phyloP scores from a whole-genome alignment of 2,797 vertebrate genomes.

The Scolopax bukidnonensis region DNA sequence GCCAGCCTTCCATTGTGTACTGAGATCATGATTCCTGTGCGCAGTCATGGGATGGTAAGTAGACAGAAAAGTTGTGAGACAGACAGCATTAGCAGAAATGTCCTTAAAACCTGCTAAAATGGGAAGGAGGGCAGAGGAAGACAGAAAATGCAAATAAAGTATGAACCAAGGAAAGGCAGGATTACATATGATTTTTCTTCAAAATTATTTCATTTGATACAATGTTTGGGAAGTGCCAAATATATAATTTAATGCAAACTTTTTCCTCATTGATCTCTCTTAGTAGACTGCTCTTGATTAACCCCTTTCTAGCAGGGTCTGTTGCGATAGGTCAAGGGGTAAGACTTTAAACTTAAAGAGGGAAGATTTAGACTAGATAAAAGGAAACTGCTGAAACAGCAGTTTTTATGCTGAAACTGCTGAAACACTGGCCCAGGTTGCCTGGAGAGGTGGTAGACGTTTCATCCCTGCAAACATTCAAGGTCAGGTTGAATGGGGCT shows the following conservation, averaged over 20 bases:
- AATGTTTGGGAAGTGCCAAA: constrained; percentile 43
- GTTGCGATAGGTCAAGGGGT: not conserved
- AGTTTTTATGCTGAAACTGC: not conserved
- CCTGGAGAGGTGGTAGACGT: not conserved
- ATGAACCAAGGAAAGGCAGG: not conserved
- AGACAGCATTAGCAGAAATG: constrained; percentile 4
- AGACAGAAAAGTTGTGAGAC: not conserved
- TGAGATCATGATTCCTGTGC: not conserved
- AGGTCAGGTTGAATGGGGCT: not conserved
- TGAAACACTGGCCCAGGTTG: not conserved
- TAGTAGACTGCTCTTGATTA: not conserved
- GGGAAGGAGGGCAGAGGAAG: not conserved
- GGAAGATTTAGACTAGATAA: not conserved
- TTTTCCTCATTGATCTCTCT: not conserved
- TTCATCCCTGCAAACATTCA: not conserved
- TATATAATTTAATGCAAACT: constrained; percentile 23
- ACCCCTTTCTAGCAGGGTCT: not conserved
- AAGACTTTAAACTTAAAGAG: not conserved
- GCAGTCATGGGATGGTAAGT: not conserved
- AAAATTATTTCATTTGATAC: constrained; percentile 14
- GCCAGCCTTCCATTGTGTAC: not conserved
- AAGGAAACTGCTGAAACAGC: too few relatives aligned
- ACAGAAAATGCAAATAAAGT: not conserved
- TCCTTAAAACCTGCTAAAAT: constrained; percentile 9
- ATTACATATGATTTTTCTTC: not conserved